Evolutionary conservation across 1,140 invertebrate species (phyloP), one percentile per base, ranked within the genome.

Genomic region (Zaprionus davidi): DNA sequence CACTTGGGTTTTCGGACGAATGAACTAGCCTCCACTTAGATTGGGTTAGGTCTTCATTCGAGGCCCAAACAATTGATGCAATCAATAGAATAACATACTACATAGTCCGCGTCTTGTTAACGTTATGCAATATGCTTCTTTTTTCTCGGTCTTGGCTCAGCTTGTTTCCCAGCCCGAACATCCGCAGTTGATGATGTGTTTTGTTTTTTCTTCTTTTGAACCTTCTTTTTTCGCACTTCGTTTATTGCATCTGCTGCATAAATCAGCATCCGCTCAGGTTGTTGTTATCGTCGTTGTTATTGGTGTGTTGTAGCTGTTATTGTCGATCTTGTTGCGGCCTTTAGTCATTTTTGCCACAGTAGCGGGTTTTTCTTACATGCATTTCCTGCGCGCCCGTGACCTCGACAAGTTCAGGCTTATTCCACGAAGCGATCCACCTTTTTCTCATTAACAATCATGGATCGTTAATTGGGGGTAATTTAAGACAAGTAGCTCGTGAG

Each of bases 341-440:
- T 70, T 75, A 70, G 70, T 75, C 68, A 74, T 66, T 68, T 71
- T 74, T 60, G 84, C 59, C 77, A 80, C 79, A 83, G 80, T 83
- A 80, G 75, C 72, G 69, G 70, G 70, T 77, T 80, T 76, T 74
- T 56, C 56, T 81, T 63, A 49, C 70, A 62, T 84, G 85, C 81
- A 88, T 82, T 88, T 88, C 85, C 84, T 88, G 81, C 69, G 81
- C 66, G 38, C 17, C 49, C 59, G 65, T 36, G 68, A 81, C 84
- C 84, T 84, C 81, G 81, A 26, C 34, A 51, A 56, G 82, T 87
- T 86, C 83, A 87, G 86, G 55, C 58, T 69, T 57, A 53, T 67
- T 71, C 68, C 70, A 69, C 74, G 59, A 57, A 71, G 56, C 51
- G 66, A 17, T 17, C 28, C 28, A 22, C 31, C 28, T 49, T 59